These are phyloP conservation scores for human DNA, from an alignment of 2,113 vertebrate species.

Conservation along the genomic window GRCh38 chr6:94956001-94956500, in stretches of 20 bases:
- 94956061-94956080: conserved; percentile 21
- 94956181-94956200: conserved; percentile 41
- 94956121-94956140: not conserved
- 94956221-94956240: conserved; percentile 42
- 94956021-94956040: not conserved
- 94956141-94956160: not conserved
- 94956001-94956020: not conserved
- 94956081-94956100: not conserved
- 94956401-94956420: not conserved
- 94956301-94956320: not conserved
- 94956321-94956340: conserved; percentile 36
- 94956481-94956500: not conserved
- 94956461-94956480: not conserved
- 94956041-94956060: not conserved
- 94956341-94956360: not conserved
- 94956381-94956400: not conserved
- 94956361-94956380: not conserved
- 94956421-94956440: not conserved
- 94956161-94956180: conserved; percentile 57
- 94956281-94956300: conserved; percentile 28
- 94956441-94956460: not conserved
- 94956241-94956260: not conserved
- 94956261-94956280: conserved; percentile 6
- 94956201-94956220: conserved; percentile 46
- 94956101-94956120: not conserved